Evolutionary conservation across 2,888 invertebrate species (phyloP).

Genomic region (Parnassius smintheus): DNA sequence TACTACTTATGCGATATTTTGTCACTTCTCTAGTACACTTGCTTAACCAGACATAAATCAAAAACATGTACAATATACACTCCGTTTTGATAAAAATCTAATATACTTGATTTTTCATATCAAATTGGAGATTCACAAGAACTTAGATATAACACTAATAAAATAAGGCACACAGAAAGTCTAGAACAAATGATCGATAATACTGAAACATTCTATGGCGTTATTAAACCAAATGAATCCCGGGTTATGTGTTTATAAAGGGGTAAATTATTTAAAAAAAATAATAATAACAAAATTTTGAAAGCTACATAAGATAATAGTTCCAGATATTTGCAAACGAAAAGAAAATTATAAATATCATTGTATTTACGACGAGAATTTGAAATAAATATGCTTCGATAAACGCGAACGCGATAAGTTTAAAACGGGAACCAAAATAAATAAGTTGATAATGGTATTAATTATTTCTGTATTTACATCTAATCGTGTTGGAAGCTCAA

Average conservation of each 20-base stretch:
- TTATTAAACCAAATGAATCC: neutral
- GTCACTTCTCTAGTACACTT: slow-evolving; percentile 17
- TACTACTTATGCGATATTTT: slow-evolving; percentile 20
- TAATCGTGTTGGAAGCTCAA: slow-evolving; percentile 83
- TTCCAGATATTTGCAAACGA: too few relatives aligned
- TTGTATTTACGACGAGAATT: too few relatives aligned
- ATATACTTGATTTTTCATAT: slow-evolving; percentile 22
- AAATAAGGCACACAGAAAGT: slow-evolving; percentile 63
- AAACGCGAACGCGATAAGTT: too few relatives aligned
- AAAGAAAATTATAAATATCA: too few relatives aligned
- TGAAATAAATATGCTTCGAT: too few relatives aligned
- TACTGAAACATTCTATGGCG: slow-evolving; percentile 29
- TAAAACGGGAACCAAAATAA: neutral
- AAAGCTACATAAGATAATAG: too few relatives aligned
- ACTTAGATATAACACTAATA: slow-evolving; percentile 46
- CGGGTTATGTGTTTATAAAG: too few relatives aligned
- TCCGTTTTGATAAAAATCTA: slow-evolving; percentile 27
- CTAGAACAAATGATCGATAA: slow-evolving; percentile 35
- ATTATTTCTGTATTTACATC: slow-evolving; percentile 76
- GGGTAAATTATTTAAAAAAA: too few relatives aligned
- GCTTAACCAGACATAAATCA: slow-evolving; percentile 29
- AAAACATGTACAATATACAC: slow-evolving; percentile 29
- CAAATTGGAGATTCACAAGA: slow-evolving; percentile 30
- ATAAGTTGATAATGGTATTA: slow-evolving; percentile 29
- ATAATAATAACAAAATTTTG: too few relatives aligned